phyloP scores from a whole-genome alignment of 1,140 invertebrate genomes.

The Tribolium castaneum region DNA sequence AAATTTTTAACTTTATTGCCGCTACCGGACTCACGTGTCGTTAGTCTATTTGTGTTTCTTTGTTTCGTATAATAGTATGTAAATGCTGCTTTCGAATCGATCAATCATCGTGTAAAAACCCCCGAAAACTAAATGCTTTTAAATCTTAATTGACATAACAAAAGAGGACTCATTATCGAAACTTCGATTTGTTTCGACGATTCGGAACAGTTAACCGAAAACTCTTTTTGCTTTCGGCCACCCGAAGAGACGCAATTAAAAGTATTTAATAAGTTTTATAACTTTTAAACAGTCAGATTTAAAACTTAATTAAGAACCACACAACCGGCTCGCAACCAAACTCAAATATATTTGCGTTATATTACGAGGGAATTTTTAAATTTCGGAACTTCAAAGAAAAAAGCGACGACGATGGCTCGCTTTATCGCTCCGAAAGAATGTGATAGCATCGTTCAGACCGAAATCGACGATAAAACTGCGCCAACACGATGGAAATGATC shows the following conservation, averaged over 20 bases:
- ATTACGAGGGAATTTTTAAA: background rate
- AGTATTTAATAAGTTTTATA: conserved; percentile 24
- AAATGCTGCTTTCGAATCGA: conserved; percentile 21
- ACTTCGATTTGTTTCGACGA: background rate
- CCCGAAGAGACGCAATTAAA: conserved; percentile 18
- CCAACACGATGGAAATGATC: background rate
- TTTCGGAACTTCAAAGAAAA: conserved; percentile 6
- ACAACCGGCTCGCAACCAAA: background rate
- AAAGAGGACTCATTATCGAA: conserved; percentile 4
- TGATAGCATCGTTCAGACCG: background rate
- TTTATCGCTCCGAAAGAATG: background rate
- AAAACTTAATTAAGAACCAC: conserved; percentile 20
- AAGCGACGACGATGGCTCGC: background rate
- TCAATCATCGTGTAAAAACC: conserved; percentile 25
- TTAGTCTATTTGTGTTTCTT: conserved; percentile 22
- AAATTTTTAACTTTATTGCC: conserved; percentile 28
- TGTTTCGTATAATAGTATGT: conserved; percentile 29
- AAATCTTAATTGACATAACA: background rate
- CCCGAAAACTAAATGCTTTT: conserved; percentile 10
- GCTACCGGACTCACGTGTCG: conserved; percentile 22
- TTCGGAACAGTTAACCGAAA: background rate
- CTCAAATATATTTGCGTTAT: background rate
- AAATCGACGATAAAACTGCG: background rate
- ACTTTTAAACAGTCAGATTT: conserved; percentile 3
- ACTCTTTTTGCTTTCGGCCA: background rate